These are phyloP conservation scores for Amblyraja radiata DNA, from an alignment of 2,797 vertebrate species.

Conservation along the genomic window DNA sequence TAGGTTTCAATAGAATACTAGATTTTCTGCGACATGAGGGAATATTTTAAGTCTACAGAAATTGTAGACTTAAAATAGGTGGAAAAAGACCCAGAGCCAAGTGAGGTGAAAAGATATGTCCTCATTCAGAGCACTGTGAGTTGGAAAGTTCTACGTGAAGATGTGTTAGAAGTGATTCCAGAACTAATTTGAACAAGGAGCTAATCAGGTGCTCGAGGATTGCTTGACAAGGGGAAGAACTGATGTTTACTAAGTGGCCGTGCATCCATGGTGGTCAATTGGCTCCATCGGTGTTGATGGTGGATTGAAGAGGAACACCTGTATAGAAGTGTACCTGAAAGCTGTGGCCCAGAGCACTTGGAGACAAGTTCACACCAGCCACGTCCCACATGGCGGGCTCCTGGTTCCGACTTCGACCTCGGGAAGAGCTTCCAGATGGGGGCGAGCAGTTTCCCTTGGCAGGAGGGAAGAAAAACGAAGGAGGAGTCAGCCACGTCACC, in stretches of 20 bases:
- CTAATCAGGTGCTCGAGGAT: background rate
- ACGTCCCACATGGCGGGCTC: background rate
- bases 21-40: background rate
- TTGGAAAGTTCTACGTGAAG: too few species aligned
- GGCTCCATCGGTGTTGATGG: background rate
- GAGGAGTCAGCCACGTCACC: background rate
- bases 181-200: background rate
- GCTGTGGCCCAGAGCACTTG: background rate
- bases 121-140: too few species aligned
- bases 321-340: background rate
- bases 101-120: too few species aligned
- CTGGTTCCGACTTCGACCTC: slow-evolving; percentile 3
- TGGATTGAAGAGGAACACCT: background rate
- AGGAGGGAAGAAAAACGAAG: slow-evolving; percentile 13
- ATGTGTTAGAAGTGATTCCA: too few species aligned
- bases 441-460: slow-evolving; percentile 10
- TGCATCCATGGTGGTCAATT: background rate
- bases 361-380: background rate
- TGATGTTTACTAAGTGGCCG: background rate
- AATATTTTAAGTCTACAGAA: background rate
- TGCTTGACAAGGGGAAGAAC: background rate
- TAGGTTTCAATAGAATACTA: background rate
- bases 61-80: background rate
- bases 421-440: background rate
- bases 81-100: background rate